Evolutionary conservation across 2,113 vertebrate species (phyloP), one percentile per base, ranked within the genome.

Genomic region (Heteronetta atricapilla): DNA sequence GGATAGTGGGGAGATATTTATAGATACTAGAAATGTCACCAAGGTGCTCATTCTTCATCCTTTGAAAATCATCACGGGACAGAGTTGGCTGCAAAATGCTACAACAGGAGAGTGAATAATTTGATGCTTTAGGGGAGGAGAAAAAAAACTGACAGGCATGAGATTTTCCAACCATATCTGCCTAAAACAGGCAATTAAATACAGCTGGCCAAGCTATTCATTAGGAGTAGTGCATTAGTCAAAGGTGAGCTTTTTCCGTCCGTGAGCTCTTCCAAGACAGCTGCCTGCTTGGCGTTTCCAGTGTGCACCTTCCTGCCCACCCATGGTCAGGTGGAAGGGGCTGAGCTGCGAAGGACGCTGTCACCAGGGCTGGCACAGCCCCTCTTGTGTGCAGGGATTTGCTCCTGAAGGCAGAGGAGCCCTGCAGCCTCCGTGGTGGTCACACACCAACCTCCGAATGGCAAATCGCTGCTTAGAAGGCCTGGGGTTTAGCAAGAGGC

Each of bases 21-120:
- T 94, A 90, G 95, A 88, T 91, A 90, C 82, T 92, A 84, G 94
- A 96, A 96, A 96, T 96, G 92, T 93, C 96, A 96, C 76, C 48
- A 72, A 73, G 88, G 88, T 88, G 68, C 90, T 93, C 88, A 92
- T 95, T 81, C 94, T 86, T 95, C 86, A 96, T 95, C 80, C 77
- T 95, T 92, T 92, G 94, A 82, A 96, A 96, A 94, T 81, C 88
- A 82, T 93, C 93, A 63, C 88, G 73, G 86, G 56, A 18, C 89
- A 36, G 69, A 75, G 29, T 82, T 95, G 88, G 92, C 90, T 73
- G 90, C 76, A 93, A 93, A 96, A 92, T 42, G 76, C 40, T 84
- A 26, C 76, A 40, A 62, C 56, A 88, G 42, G 42, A 83, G 7
- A 31, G 46, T 90, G 90, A 95, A 86, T 92, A 72, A 88, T 94